Evolutionary conservation across 2,888 invertebrate species (phyloP).

Genomic region (Pammene aurita): DNA sequence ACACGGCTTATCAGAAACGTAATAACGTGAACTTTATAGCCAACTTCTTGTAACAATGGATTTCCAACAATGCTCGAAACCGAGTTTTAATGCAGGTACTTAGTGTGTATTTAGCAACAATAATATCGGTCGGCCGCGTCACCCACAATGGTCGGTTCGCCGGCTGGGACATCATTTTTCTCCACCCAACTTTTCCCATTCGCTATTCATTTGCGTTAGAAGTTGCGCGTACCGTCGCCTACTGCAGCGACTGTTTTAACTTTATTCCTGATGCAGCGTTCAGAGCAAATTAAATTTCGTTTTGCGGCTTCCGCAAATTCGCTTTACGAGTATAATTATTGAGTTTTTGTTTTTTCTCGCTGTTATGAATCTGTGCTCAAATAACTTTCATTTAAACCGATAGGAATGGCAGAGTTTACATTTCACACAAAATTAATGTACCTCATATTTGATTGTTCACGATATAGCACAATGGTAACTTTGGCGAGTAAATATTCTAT

Average conservation of each 20-base stretch:
- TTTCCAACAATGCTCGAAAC: constrained; percentile 36
- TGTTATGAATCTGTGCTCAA: constrained; percentile 64
- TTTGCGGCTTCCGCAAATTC: constrained; percentile 82
- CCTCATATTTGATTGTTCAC: constrained; percentile 29
- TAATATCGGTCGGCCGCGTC: constrained; percentile 65
- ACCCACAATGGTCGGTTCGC: constrained; percentile 64
- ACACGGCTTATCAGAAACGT: constrained; percentile 25
- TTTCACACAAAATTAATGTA: constrained; percentile 24
- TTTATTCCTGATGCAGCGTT: constrained; percentile 84
- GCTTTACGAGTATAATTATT: constrained; percentile 77
- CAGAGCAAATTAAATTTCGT: constrained; percentile 84
- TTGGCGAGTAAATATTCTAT: constrained; percentile 46
- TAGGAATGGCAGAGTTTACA: constrained; percentile 46
- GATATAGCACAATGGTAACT: constrained; percentile 34
- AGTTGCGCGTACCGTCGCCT: constrained; percentile 77
- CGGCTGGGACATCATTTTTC: constrained; percentile 81
- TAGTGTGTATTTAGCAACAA: constrained; percentile 73
- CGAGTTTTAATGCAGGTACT: constrained; percentile 46
- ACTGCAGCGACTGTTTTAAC: constrained; percentile 83
- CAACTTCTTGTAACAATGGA: constrained; percentile 32
- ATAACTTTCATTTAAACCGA: constrained; percentile 63
- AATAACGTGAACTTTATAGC: constrained; percentile 34
- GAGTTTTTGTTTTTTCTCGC: constrained; percentile 64
- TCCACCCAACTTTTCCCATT: constrained; percentile 81
- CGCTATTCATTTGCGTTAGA: constrained; percentile 84